Evolutionary conservation across 2,113 vertebrate species (phyloP).

Genomic region (Myodes glareolus): DNA sequence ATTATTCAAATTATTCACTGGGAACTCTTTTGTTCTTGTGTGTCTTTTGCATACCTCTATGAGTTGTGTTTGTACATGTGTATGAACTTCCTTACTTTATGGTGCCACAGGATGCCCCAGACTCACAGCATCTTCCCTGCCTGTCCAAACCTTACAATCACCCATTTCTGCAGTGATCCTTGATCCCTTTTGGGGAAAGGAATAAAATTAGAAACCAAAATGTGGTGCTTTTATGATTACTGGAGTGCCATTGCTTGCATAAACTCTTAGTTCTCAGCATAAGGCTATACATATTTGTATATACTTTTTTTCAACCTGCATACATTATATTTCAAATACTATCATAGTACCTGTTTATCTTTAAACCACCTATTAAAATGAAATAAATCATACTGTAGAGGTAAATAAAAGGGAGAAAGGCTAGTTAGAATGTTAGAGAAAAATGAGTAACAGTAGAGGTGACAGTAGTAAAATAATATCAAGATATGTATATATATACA

Average conservation of each 20-base stretch:
- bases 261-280: not conserved
- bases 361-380: not conserved
- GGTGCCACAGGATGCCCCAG: not conserved
- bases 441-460: slow-evolving; percentile 2
- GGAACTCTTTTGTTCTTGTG: not conserved
- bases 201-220: slow-evolving; percentile 28
- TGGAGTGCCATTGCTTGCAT: not conserved
- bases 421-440: not conserved
- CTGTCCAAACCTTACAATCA: not conserved
- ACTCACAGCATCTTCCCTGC: not conserved
- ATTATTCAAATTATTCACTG: slow-evolving; percentile 25
- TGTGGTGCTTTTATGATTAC: not conserved
- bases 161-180: not conserved
- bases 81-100: slow-evolving; percentile 43
- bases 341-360: slow-evolving; percentile 1
- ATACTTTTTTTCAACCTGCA: slow-evolving; percentile 29
- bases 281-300: not conserved
- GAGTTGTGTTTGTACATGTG: not conserved
- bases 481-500: not conserved
- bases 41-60: not conserved
- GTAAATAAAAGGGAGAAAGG: not conserved
- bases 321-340: slow-evolving; percentile 14
- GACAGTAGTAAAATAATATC: slow-evolving; percentile 24
- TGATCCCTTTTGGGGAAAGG: not conserved
- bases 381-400: not conserved